Conservation (phyloP, 2,888 invertebrate species). For the Caenorhabditis auriculariae region DNA sequence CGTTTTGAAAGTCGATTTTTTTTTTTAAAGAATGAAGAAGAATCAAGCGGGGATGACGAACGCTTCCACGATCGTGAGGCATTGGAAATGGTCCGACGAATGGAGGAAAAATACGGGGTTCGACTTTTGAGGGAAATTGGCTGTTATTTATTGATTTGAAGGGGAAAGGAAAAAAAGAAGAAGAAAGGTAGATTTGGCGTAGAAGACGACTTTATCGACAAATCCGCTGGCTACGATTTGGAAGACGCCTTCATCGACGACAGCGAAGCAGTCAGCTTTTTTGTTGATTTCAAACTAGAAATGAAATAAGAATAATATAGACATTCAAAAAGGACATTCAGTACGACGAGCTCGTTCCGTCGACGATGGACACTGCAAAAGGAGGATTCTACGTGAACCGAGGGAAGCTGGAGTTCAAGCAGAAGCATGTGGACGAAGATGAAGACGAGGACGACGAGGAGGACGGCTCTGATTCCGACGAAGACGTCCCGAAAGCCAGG, state of each 20-base stretch:
- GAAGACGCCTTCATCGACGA: conserved; percentile 47
- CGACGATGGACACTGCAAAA: conserved; percentile 82
- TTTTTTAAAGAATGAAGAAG: too few species aligned
- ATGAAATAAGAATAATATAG: too few species aligned
- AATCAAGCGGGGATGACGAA: too few species aligned
- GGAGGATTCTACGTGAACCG: conserved; percentile 96
- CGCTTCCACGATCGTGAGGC: conserved; percentile 28
- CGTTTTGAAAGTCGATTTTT: too few species aligned
- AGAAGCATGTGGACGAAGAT: not conserved
- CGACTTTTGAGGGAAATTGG: not conserved
- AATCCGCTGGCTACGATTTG: conserved; percentile 28
- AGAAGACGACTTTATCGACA: conserved; percentile 27
- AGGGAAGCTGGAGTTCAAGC: conserved; percentile 82
- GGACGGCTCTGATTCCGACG: too few species aligned
- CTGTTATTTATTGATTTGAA: conserved; percentile 11
- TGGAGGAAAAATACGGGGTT: conserved; percentile 25
- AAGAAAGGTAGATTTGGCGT: conserved; percentile 7
- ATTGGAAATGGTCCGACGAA: conserved; percentile 13
- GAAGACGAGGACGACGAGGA: not conserved
- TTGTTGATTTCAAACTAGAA: not conserved
- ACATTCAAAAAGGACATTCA: conserved; percentile 62
- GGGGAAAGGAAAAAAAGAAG: conserved; percentile 18
- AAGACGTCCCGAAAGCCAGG: too few species aligned
- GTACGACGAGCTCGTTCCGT: conserved; percentile 92
- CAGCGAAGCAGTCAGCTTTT: conserved; percentile 27